Conservation (phyloP, 2,797 vertebrate genomes). For the Holocentrus rufus region DNA sequence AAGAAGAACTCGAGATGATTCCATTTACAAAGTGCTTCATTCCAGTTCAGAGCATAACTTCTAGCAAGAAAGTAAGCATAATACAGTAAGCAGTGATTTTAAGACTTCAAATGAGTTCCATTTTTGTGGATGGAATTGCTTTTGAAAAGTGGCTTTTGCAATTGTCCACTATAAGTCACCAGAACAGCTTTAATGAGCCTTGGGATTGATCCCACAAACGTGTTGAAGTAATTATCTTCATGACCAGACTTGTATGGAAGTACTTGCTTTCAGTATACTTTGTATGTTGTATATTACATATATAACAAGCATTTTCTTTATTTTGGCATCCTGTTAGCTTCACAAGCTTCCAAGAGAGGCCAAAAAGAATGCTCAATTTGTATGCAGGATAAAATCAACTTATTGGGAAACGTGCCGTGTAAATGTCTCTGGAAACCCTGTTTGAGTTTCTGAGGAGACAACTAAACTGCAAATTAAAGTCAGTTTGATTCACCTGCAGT, state of each 20-base stretch:
- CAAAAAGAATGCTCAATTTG: constrained; percentile 23
- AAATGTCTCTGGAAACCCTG: constrained; percentile 30
- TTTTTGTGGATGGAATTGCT: not conserved
- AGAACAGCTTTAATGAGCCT: constrained; percentile 38
- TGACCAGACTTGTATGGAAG: not conserved
- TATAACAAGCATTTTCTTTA: not conserved
- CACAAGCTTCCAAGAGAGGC: constrained; percentile 1
- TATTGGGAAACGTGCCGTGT: constrained; percentile 50
- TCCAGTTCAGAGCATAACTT: too few species aligned
- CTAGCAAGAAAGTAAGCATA: too few species aligned
- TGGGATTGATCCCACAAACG: constrained; percentile 18
- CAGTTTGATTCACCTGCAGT: constrained; percentile 7
- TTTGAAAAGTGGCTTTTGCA: constrained; percentile 11
- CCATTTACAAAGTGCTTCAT: too few species aligned
- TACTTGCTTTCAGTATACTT: not conserved
- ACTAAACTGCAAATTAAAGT: constrained; percentile 62
- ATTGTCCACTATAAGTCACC: constrained; percentile 23
- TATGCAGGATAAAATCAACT: constrained; percentile 36
- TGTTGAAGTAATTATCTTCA: constrained; percentile 34
- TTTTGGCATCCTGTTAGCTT: constrained; percentile 9
- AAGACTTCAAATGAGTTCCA: too few species aligned
- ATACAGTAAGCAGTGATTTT: too few species aligned
- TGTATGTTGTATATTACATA: not conserved
- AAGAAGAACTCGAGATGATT: too few species aligned
- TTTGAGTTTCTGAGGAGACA: constrained; percentile 43